Percentiles rank a stretch among this genome's conserved stretches.
phyloP scores from a whole-genome alignment of 1,140 invertebrate species.

The Drosophila persimilis region DNA sequence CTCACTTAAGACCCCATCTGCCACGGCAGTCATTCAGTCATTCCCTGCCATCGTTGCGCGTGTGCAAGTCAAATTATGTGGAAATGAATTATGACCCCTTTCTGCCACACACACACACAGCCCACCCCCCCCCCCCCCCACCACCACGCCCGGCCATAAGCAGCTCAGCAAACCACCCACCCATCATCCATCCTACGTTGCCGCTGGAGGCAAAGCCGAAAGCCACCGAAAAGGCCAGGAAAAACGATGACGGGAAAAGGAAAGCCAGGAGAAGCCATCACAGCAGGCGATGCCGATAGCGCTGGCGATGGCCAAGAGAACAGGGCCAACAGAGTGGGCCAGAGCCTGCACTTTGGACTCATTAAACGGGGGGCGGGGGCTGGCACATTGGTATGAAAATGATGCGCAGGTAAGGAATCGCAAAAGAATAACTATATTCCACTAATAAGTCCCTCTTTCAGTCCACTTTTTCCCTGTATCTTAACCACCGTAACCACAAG shows the following conservation, averaged over 20 bases:
- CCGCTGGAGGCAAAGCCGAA: not conserved
- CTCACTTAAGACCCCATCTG: not conserved
- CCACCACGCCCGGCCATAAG: too few species aligned
- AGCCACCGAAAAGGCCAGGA: slow-evolving; percentile 40
- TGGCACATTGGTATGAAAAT: not conserved
- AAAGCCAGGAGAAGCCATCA: slow-evolving; percentile 27
- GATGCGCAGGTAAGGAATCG: too few species aligned
- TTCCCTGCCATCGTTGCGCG: slow-evolving; percentile 35
- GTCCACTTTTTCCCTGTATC: too few species aligned
- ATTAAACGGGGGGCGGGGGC: slow-evolving; percentile 10
- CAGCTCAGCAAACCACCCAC: not conserved
- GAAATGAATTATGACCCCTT: slow-evolving; percentile 68
- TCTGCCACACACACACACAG: slow-evolving; percentile 5
- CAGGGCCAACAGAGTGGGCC: slow-evolving; percentile 10
- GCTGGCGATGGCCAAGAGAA: not conserved
- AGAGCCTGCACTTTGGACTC: slow-evolving; percentile 31
- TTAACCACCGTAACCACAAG: not conserved
- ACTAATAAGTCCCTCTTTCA: too few species aligned
- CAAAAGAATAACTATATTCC: too few species aligned
- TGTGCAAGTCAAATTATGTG: slow-evolving; percentile 76
- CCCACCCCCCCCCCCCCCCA: too few species aligned
- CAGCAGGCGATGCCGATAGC: slow-evolving; percentile 40
- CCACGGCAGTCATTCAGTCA: not conserved
- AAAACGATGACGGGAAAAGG: slow-evolving; percentile 32
- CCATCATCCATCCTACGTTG: not conserved